Evolutionary conservation across 2,888 invertebrate species (phyloP), one percentile per base, ranked within the genome.

Genomic region (Euphydryas editha): DNA sequence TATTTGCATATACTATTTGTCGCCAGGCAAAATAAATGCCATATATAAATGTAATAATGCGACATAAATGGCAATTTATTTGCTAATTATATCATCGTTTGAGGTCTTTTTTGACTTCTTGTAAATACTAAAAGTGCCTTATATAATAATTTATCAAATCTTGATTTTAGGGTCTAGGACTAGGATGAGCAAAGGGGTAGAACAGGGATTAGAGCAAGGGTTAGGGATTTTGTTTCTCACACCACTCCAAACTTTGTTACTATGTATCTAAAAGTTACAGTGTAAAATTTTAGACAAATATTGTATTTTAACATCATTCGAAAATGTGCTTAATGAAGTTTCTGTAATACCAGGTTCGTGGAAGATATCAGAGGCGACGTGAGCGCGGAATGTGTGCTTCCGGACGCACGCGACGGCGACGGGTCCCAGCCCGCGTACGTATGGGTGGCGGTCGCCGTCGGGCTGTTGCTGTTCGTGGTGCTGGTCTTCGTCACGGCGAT

Each of bases 351-450:
- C 72, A 87, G 87, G 56, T 71, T 84, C 67, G 78, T 82, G 63
- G 77, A 76, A 44, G 75, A 76, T 18, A 58, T 69, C 11, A 59
- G 70, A 5, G 80, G 81, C 5, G 81, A 83, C 60, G 74, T 82
- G 68, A 78, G 77, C 65, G 72, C 76, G 15, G 72, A 75, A 30
- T 88, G 86, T 72, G 81, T 84, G 68, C 67, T 74, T 2, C 76
- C 80, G 15, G 78, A 72, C 49, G 60, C 66, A 3, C 36, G 67
- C 21, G 56, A 42, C 24, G 74, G 65, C 57, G 67, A 63, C 61
- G 61, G 66, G 21, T 65, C 75, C 47, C 72, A 67, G 59, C 77
- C 77, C 4, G 49, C 71, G 17, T 82, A 81, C 72, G 78, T 80
- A 59, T 87, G 84, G 72, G 73, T 73, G 42, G 74, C 79, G 42